These are phyloP conservation scores for Anhinga anhinga DNA, from an alignment of 2,113 vertebrate species.

Conservation along the genomic window DNA sequence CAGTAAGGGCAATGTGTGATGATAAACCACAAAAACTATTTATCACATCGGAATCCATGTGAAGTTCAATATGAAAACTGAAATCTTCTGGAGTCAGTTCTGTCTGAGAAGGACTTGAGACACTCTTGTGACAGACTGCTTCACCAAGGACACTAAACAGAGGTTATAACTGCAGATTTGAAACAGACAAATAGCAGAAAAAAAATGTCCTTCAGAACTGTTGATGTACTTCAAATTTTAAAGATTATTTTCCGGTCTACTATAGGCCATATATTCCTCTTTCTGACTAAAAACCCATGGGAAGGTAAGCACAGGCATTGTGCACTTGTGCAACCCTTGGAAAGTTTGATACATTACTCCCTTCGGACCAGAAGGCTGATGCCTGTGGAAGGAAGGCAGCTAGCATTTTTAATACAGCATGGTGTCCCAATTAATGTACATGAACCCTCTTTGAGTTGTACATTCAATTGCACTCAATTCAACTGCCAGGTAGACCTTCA, in stretches of 20 bases:
- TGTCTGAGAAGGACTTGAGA: neutral
- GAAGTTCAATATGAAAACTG: neutral
- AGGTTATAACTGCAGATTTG: neutral
- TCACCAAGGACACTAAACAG: neutral
- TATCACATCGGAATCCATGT: neutral
- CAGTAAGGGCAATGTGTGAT: neutral
- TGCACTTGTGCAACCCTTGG: neutral
- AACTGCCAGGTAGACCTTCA: neutral
- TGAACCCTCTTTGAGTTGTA: neutral
- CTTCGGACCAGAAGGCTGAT: neutral
- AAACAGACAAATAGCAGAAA: neutral
- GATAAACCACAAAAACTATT: neutral
- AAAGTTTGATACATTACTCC: neutral
- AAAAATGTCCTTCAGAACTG: neutral
- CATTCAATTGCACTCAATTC: neutral
- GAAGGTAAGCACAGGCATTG: neutral
- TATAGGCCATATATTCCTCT: neutral
- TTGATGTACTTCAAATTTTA: neutral
- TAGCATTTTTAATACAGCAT: neutral
- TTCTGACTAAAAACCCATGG: neutral
- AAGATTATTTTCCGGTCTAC: neutral
- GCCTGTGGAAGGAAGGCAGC: neutral
- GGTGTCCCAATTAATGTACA: fast-evolving
- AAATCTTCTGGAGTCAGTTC: neutral
- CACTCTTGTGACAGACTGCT: neutral